Percentiles rank a stretch among this genome's conserved stretches.
phyloP scores from a whole-genome alignment of 2,113 vertebrate genomes.

The human (Homo sapiens) region GRCh38 chr9:35913001-35913500 shows the following conservation, averaged over 20 bases:
- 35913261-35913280: background rate
- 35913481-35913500: background rate
- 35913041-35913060: background rate
- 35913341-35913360: background rate
- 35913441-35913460: background rate
- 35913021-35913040: background rate
- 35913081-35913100: no score
- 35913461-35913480: background rate
- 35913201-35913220: background rate
- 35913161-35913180: background rate
- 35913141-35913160: background rate
- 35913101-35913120: background rate
- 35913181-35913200: background rate
- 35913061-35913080: background rate
- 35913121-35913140: background rate
- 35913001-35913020: background rate
- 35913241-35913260: background rate
- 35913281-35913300: background rate
- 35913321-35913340: background rate
- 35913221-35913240: background rate
- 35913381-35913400: background rate
- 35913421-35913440: background rate
- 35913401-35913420: background rate
- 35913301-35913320: no score
- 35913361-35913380: background rate